Conservation (phyloP, 2,113 vertebrate genomes). For the Onychorhynchus coronatus region DNA sequence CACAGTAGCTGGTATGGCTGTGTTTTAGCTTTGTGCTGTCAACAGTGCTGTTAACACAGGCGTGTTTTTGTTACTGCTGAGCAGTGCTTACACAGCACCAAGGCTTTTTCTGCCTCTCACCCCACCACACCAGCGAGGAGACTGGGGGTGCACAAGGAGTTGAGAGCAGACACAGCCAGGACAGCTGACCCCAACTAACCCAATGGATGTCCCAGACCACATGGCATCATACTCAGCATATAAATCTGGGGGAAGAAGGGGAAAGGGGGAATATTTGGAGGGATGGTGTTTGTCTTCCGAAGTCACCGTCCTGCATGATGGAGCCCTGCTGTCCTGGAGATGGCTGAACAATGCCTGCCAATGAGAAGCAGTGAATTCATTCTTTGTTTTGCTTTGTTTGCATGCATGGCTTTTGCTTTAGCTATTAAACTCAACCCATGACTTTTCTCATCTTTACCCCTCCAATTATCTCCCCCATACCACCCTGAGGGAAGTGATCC, state of each 20-base stretch:
- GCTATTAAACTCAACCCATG: background rate
- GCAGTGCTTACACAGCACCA: background rate
- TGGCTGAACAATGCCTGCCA: background rate
- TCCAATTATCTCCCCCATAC: background rate
- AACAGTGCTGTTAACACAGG: background rate
- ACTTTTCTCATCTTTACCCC: background rate
- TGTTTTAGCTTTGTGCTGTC: background rate
- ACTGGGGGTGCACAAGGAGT: background rate
- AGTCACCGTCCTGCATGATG: background rate
- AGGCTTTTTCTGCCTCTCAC: background rate
- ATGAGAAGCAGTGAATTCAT: background rate
- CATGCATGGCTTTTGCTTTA: background rate
- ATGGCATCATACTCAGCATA: rapidly evolving
- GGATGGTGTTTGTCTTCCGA: background rate
- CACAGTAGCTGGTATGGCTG: background rate
- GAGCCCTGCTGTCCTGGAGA: background rate
- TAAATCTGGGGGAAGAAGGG: background rate
- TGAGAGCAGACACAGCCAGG: background rate
- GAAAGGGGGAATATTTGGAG: background rate
- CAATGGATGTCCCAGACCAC: background rate
- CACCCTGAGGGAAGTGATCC: background rate
- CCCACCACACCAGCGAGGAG: rapidly evolving
- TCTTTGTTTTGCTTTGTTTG: background rate
- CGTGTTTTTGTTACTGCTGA: background rate
- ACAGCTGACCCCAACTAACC: background rate